phyloP scores from a whole-genome alignment of 1,140 invertebrate genomes.

The Leucophenga varia region DNA sequence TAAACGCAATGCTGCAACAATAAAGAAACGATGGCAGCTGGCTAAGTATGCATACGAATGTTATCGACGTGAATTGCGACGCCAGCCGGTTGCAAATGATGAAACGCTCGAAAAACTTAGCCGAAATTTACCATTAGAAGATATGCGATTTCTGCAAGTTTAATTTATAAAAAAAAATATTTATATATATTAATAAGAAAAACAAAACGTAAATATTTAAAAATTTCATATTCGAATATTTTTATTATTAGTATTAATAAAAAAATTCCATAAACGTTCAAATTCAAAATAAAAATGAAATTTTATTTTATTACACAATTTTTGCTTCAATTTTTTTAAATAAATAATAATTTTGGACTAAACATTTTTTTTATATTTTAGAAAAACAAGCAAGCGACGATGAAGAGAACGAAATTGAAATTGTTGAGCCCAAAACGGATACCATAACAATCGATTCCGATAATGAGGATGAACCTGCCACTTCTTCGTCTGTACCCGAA shows the following conservation, averaged over 20 bases:
- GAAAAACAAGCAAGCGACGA: slow-evolving; percentile 55
- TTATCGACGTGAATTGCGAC: slow-evolving; percentile 34
- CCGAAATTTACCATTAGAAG: slow-evolving; percentile 40
- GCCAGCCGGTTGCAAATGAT: slow-evolving; percentile 29
- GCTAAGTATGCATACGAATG: slow-evolving; percentile 47
- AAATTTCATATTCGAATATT: too few relatives aligned
- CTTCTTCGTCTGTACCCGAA: slow-evolving; percentile 1
- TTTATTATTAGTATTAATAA: too few relatives aligned
- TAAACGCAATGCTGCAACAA: slow-evolving; percentile 31
- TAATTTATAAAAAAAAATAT: background rate
- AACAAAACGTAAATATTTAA: too few relatives aligned
- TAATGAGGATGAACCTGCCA: slow-evolving; percentile 41
- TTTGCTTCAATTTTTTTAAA: too few relatives aligned
- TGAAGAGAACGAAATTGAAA: slow-evolving; percentile 54
- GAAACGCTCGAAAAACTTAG: slow-evolving; percentile 34
- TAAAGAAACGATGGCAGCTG: slow-evolving; percentile 47
- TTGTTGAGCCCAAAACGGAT: slow-evolving; percentile 53
- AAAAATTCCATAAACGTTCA: too few relatives aligned
- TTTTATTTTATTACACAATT: too few relatives aligned
- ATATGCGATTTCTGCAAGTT: slow-evolving; percentile 42
- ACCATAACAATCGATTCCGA: slow-evolving; percentile 55
- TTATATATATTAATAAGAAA: background rate
- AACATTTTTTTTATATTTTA: slow-evolving; percentile 12
- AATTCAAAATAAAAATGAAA: too few relatives aligned
- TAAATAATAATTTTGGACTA: background rate